These are phyloP conservation scores for Hyperopisus bebe DNA, from an alignment of 2,113 vertebrate species.

Conservation along the genomic window DNA sequence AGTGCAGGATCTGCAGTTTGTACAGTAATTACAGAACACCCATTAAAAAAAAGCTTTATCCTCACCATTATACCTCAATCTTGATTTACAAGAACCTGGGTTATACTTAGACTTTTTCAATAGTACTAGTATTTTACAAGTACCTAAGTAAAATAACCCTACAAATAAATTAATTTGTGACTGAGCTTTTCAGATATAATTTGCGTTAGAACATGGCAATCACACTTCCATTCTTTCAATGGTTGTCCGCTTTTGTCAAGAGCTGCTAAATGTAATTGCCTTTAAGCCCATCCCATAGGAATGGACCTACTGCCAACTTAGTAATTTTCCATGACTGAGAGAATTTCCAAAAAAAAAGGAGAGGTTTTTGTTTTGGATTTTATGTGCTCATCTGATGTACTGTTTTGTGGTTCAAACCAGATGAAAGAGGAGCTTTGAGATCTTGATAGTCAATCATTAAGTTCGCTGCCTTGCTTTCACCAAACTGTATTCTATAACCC, in stretches of 20 bases:
- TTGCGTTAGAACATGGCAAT: neutral
- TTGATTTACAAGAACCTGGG: neutral
- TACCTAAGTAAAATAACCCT: constrained; percentile 22
- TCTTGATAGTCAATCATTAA: constrained; percentile 1
- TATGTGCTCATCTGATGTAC: constrained; percentile 36
- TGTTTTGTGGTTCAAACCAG: constrained; percentile 35
- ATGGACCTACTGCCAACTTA: constrained; percentile 43
- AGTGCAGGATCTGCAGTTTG: constrained; percentile 16
- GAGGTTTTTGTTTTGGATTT: constrained; percentile 42
- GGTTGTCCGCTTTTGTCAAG: constrained; percentile 47
- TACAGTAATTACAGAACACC: constrained; percentile 7
- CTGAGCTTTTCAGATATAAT: neutral
- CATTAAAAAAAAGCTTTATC: neutral
- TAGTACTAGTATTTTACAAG: neutral
- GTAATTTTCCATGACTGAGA: constrained; percentile 55
- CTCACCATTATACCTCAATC: neutral
- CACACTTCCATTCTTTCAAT: constrained; percentile 43
- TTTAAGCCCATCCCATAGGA: constrained; percentile 43
- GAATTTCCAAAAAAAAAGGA: constrained; percentile 39
- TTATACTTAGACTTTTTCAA: neutral
- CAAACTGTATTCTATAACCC: neutral
- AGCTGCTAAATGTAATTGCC: constrained; percentile 55
- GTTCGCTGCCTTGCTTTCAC: neutral
- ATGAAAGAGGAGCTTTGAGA: neutral
- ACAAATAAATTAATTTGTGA: neutral